These are phyloP conservation scores for Caiman crocodilus DNA, from an alignment of 2,797 vertebrate genomes.

Conservation along the genomic window DNA sequence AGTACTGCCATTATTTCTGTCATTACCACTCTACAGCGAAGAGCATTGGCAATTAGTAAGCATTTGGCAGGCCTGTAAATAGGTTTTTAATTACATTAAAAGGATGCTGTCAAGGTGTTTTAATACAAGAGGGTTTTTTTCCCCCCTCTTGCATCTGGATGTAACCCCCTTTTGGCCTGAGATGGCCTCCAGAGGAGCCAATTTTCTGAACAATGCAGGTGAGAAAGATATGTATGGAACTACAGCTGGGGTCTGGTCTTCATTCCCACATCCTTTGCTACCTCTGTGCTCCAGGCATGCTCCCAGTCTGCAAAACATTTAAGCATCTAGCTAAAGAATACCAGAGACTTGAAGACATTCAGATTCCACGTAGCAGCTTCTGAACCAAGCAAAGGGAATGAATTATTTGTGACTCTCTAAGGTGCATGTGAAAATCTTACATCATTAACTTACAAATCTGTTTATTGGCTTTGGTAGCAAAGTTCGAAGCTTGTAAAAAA, in stretches of 20 bases:
- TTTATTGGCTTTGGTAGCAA: constrained; percentile 5
- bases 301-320: neutral
- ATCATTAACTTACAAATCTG: neutral
- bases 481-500: neutral
- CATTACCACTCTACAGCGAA: constrained; percentile 53
- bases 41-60: constrained; percentile 69
- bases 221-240: neutral
- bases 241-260: neutral
- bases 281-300: neutral
- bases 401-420: neutral
- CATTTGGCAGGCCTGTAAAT: constrained; percentile 71
- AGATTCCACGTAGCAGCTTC: neutral
- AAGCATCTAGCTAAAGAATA: neutral
- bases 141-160: rapidly evolving
- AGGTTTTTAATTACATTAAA: constrained; percentile 73
- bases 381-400: neutral
- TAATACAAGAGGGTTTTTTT: constrained; percentile 13
- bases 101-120: constrained; percentile 66
- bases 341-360: neutral
- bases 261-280: neutral
- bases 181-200: neutral
- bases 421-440: rapidly evolving
- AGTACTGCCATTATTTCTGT: constrained; percentile 47
- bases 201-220: neutral
- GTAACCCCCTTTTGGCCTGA: neutral